These are phyloP conservation scores for Synergus itoensis DNA, from an alignment of 2,888 invertebrate genomes.

Conservation along the genomic window DNA sequence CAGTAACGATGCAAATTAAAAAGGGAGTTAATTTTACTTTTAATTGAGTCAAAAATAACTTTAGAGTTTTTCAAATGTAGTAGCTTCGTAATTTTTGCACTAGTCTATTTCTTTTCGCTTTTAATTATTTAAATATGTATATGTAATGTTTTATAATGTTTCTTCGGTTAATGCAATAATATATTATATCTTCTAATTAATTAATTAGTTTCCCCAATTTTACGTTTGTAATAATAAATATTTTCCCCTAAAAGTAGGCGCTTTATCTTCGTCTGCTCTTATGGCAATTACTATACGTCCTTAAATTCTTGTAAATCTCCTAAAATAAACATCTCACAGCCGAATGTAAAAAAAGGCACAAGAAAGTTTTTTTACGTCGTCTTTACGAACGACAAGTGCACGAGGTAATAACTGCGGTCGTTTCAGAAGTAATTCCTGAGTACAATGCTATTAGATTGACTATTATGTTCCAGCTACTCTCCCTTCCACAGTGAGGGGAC, in stretches of 20 bases:
- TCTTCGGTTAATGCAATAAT: not conserved
- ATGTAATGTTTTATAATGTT: not conserved
- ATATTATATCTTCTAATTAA: no score
- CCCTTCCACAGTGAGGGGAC: not conserved
- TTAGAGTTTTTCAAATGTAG: not conserved
- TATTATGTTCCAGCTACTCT: not conserved
- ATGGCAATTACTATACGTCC: no score
- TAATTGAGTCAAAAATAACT: not conserved
- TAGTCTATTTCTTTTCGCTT: not conserved
- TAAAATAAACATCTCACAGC: no score
- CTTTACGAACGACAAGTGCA: not conserved
- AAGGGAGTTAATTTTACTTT: not conserved
- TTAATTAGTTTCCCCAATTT: no score
- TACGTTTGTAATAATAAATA: no score
- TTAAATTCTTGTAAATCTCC: no score
- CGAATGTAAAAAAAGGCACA: not conserved
- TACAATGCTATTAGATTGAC: constrained; percentile 6
- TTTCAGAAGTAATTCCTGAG: not conserved
- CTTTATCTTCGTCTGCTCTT: no score
- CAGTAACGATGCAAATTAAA: not conserved
- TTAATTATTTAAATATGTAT: no score
- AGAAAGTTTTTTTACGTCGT: not conserved
- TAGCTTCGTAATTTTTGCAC: not conserved
- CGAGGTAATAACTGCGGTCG: not conserved
- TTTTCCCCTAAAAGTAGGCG: no score